Conservation (phyloP, 2,113 vertebrate genomes). For the Actinemys pallida region DNA sequence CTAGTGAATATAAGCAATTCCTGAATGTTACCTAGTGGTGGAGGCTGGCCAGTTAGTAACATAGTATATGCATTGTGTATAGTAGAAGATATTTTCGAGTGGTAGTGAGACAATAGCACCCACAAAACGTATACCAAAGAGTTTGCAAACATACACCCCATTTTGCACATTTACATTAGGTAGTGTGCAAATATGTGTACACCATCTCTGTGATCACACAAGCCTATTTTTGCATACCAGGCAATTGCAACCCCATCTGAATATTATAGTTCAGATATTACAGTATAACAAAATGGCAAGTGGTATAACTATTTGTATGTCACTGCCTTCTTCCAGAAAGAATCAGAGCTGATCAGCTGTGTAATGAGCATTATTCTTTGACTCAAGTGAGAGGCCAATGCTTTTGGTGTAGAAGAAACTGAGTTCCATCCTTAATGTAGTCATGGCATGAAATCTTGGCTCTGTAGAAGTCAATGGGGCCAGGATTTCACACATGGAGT, state of each 20-base stretch:
- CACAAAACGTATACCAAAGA: not conserved
- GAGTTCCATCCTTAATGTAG: not conserved
- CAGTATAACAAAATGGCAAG: not conserved
- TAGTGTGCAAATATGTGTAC: not conserved
- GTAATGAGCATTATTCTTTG: fast-evolving
- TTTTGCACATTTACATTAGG: not conserved
- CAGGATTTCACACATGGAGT: not conserved
- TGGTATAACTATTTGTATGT: not conserved
- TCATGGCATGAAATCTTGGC: not conserved
- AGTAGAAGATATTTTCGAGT: not conserved
- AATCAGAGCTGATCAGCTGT: not conserved
- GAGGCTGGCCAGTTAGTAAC: not conserved
- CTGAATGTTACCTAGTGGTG: not conserved
- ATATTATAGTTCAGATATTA: not conserved
- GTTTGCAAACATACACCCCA: not conserved
- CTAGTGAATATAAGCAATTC: not conserved
- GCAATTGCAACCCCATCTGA: not conserved
- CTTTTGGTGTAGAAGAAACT: not conserved
- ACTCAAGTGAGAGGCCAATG: not conserved
- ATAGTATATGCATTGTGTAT: not conserved
- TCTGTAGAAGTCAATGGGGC: not conserved
- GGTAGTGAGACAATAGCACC: not conserved
- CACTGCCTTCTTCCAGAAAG: not conserved
- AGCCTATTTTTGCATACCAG: not conserved
- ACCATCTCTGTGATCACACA: not conserved